Evolutionary conservation across 2,113 vertebrate genomes (phyloP).

Genomic region (Merops nubicus): DNA sequence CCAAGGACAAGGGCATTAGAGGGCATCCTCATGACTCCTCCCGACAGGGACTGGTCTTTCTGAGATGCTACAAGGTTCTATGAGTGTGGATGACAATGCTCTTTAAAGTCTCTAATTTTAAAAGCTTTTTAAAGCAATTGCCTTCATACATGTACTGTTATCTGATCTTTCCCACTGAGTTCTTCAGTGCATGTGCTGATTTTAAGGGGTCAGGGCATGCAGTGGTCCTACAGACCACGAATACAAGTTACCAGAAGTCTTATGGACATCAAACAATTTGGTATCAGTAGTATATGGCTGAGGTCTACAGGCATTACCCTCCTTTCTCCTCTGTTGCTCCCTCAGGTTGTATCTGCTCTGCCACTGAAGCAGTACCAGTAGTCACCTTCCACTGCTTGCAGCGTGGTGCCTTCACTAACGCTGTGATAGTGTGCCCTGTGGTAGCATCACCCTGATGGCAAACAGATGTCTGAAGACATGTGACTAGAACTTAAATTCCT

Average conservation of each 20-base stretch:
- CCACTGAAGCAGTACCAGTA: not conserved
- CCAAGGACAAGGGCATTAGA: not conserved
- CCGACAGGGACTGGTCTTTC: not conserved
- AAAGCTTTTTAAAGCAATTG: not conserved
- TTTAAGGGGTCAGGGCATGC: not conserved
- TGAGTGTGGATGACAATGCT: not conserved
- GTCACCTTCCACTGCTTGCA: not conserved
- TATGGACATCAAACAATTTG: not conserved
- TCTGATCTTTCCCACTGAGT: not conserved
- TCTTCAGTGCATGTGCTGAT: not conserved
- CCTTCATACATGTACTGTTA: not conserved
- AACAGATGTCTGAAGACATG: not conserved
- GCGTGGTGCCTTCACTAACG: not conserved
- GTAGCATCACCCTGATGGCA: not conserved
- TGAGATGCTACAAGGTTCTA: not conserved
- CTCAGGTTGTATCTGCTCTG: not conserved
- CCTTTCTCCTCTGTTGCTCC: not conserved
- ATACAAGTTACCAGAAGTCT: not conserved
- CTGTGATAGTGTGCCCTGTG: not conserved
- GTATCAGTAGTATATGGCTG: not conserved
- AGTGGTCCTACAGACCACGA: not conserved
- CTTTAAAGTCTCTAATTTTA: not conserved
- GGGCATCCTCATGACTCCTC: not conserved
- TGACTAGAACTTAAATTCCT: not conserved
- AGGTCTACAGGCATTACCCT: not conserved